Base-by-base conservation (phyloP, 2,797 vertebrate genomes). In the Buceros bicornis region DNA sequence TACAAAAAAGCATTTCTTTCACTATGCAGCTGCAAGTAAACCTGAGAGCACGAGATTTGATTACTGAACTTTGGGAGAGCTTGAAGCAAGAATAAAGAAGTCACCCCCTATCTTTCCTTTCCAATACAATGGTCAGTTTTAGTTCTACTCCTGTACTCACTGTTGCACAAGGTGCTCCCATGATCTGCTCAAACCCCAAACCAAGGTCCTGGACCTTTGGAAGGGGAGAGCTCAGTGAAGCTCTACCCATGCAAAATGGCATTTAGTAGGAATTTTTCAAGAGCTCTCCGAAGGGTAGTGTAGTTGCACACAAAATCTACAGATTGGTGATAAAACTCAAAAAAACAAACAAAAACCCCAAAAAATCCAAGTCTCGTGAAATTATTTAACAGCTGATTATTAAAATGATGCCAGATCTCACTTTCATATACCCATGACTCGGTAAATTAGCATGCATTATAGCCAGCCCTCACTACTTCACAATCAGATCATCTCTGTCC, bases 91-190 rank as follows among this genome's bases (percentile, higher is more conserved):
- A 51, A 24, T 13, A 54, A 48, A 54, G 54, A 90, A 42, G 8
- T 11, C 51, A 54, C 1, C 3, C 24, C 72, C 33, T 67, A 4
- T n/a, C 56, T 35, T n/a, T 80, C 43, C 70, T 10, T 31, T 71
- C 33, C 28, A n/a, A 1, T 24, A 6, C 11, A 50, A 14, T 1
- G 1, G 8, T 6, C 16, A 16, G 9, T 50, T 77, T 61, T 33
- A 47, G 29, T 17, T 54, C 73, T 85, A 47, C 22, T 82, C 64
- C 61, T 81, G 33, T 42, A 45, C 14, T 29, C 29, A 14, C 10
- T 62, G 45, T 56, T 66, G 40, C 81, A 67, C 19, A 47, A 66
- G 17, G 82, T 64, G 22, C 16, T 65, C 45, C n/a, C n/a, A 14
- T 31, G 19, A 33, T 54, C 60, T 71, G 29, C 42, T 78, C 57